Base-by-base conservation (phyloP, 2,888 invertebrate genomes). In the Himalopsyche kuldschensis region DNA sequence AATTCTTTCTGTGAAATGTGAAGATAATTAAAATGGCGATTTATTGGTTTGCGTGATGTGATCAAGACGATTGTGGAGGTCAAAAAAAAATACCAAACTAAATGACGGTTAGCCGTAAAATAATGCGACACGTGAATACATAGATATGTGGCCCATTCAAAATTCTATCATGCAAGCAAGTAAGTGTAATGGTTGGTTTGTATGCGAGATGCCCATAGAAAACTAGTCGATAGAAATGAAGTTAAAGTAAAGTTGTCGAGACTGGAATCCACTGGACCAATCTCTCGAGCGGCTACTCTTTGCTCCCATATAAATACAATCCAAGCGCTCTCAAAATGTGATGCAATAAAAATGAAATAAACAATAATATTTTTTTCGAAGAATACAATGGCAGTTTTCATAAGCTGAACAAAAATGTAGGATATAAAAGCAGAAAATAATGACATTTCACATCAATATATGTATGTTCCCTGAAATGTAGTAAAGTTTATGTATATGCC, bases 51-150 rank as follows among this genome's bases (percentile, higher is more conserved):
- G 69, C 69, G 69, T 69, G 69, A 69, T 69, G 20, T 30, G 69
- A 69, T 69, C 69, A 4, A 27, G 27, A 11, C 4, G 69, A 69
- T 69, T 27, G 69, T 15, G 24, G 24, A 24, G 20, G 27, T n/a
- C 27, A 69, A 69, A 27, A 35, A 27, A 35, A 63, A 24, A 69
- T 69, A 27, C 27, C 69, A 27, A 69, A n/a, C 27, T 77, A 83
- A 77, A 80, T 80, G 83, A 83, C 83, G 78, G 83, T 80, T 83
- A 83, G 80, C 80, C 80, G 83, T 83, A 80, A 83, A 83, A 83
- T 83, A 80, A 76, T 77, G 63, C 41, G 83, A 80, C 83, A 80
- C 55, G 76, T 83, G 83, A 80, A 83, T 80, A 41, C 15, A 11
- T 15, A 30, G 30, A 69, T 69, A 69, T 27, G 69, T 69, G 69